Evolutionary conservation across 2,888 invertebrate species (phyloP).

Genomic region (Coelopa pilipes): DNA sequence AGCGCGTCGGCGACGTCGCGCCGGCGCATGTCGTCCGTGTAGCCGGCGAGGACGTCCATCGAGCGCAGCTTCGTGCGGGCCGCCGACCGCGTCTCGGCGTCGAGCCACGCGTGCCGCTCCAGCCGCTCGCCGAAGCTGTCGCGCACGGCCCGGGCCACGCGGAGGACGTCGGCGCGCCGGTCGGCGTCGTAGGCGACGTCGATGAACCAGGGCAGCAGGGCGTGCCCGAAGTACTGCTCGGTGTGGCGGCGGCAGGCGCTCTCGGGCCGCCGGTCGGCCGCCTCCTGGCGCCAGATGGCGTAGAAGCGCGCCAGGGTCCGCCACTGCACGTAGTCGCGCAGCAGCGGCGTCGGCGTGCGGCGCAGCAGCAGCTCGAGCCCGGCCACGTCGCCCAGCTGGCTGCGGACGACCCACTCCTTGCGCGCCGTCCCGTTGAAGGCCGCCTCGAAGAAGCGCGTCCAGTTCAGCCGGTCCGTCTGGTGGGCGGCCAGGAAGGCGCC

Average conservation of each 20-base stretch:
- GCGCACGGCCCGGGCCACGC: conserved; percentile 52
- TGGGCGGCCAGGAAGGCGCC: conserved; percentile 52
- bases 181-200: conserved; percentile 54
- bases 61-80: conserved; percentile 57
- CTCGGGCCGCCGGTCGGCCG: conserved; percentile 43
- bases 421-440: conserved; percentile 58
- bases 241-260: conserved; percentile 54
- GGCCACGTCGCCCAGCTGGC: conserved; percentile 50
- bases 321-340: conserved; percentile 55
- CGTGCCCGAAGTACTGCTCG: conserved; percentile 55
- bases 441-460: conserved; percentile 55
- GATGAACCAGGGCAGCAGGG: conserved; percentile 61
- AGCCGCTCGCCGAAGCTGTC: conserved; percentile 56
- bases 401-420: conserved; percentile 52
- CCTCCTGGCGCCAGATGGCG: conserved; percentile 51
- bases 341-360: conserved; percentile 38
- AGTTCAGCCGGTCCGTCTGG: conserved; percentile 56
- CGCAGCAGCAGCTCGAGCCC: conserved; percentile 52
- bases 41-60: conserved; percentile 60
- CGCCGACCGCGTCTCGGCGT: conserved; percentile 58
- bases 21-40: conserved; percentile 57
- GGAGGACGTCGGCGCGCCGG: conserved; percentile 54
- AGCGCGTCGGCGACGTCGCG: conserved; percentile 49
- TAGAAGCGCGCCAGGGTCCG: conserved; percentile 56
- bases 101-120: conserved; percentile 58